phyloP scores from a whole-genome alignment of 2,113 vertebrate species.

The Rhabdomys dilectus region DNA sequence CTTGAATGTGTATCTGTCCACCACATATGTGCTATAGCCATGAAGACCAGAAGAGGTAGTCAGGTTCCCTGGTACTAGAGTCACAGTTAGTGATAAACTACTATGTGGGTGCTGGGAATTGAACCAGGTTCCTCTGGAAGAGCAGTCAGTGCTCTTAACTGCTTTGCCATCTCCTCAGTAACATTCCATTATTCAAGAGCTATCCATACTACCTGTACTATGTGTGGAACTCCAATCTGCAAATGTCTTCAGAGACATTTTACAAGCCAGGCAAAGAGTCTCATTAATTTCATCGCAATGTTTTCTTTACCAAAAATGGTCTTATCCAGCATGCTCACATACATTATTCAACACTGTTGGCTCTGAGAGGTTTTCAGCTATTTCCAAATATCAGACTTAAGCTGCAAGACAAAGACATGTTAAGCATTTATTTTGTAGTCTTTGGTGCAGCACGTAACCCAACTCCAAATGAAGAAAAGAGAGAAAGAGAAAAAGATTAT shows the following conservation, averaged over 20 bases:
- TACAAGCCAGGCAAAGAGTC: not conserved
- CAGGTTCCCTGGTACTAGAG: no score
- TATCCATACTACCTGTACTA: not conserved
- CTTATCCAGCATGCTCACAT: slow-evolving; percentile 55
- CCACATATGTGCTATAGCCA: not conserved
- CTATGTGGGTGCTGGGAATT: not conserved
- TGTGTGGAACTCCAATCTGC: not conserved
- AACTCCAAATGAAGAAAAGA: slow-evolving; percentile 42
- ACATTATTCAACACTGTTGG: slow-evolving; percentile 63
- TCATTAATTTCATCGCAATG: slow-evolving; percentile 58
- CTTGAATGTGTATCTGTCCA: not conserved
- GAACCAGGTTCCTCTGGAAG: not conserved
- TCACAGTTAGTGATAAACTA: not conserved
- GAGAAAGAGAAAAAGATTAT: not conserved
- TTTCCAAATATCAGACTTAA: slow-evolving; percentile 70
- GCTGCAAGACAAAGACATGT: slow-evolving; percentile 53
- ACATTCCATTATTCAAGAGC: not conserved
- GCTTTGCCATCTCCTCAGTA: not conserved
- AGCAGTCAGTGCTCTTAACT: not conserved
- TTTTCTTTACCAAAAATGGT: slow-evolving; percentile 68
- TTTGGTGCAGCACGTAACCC: slow-evolving; percentile 38
- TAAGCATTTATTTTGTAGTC: slow-evolving; percentile 53
- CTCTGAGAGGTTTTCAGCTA: slow-evolving; percentile 50
- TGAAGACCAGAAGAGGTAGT: not conserved
- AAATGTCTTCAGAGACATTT: slow-evolving; percentile 8